Evolutionary conservation across 2,113 vertebrate species (phyloP), one percentile per base, ranked within the genome.

Genomic region (Bolborhynchus lineola): DNA sequence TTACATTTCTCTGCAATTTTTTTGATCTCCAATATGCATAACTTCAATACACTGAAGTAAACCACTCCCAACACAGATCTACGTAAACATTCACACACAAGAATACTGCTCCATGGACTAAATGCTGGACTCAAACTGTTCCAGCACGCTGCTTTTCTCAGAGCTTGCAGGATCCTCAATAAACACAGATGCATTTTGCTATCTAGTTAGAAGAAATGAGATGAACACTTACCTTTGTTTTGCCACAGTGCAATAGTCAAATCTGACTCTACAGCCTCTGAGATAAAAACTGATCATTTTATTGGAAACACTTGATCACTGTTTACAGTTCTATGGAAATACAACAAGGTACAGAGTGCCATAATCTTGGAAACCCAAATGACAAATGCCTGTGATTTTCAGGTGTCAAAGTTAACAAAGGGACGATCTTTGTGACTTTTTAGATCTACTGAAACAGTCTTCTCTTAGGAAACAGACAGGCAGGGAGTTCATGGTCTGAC

Each of bases 1-100:
- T 67, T 46, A 59, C 19, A 82, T 11, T n/a, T 92, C 35, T 41
- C 14, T 39, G 33, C 6, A 28, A 3, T 42, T 68, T 85, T 75
- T 50, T 23, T 59, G 13, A 3, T 19, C 42, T 33, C 5, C 19
- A n/a, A 63, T 2, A 25, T 8, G 8, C 12, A 47, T 29, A 72
- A 57, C 33, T 87, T 47, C 10, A 88, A 52, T 6, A 23, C 5
- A 26, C 3, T 7, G 5, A 16, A 69, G 8, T 28, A 65, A 84
- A 83, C 3, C 17, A 63, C 7, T 65, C 42, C 13, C 69, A 53
- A 50, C 33, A 50, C 0, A 0, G 71, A 44, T 29, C 42, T 79
- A 20, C 1, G 5, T 33, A 29, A 13, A 35, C 18, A 37, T 18
- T 52, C 1, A 8, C 29, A 59, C 9, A 63, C 4, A 50, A n/a